Evolutionary conservation across 1,140 invertebrate genomes (phyloP), one percentile per base, ranked within the genome.

Genomic region (Neuroterus valhalla): DNA sequence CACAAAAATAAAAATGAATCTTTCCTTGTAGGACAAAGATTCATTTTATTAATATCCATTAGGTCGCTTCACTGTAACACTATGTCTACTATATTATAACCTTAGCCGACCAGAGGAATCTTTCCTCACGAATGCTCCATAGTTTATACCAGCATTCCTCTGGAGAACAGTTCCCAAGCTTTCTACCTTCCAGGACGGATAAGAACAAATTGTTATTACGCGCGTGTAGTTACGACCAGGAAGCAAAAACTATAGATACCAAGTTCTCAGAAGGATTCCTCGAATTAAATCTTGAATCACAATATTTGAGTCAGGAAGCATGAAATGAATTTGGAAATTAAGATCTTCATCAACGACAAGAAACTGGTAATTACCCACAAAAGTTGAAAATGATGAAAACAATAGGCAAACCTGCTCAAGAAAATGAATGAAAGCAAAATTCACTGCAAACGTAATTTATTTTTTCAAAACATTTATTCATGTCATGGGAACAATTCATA

Each of bases 131-230:
- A 46, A 68, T 45, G 67, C 12, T 45, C 44, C 66, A 44, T 21
- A 23, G 43, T 12, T 42, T 44, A 17, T 15, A 26, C 15, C 42
- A 26, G 26, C 55, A 48, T 75, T 48, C 44, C 55, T 31, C 31
- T 43, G 43, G 23, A 50, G 6, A 66, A 45, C 46, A 14, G 67
- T 84, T 84, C 83, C 71, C 83, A 83, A 78, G 71, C 83, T 84
- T 82, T 84, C 82, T 83, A 82, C 70, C 66, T 74, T 78, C 70
- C 67, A 71, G 23, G 66, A 66, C 19, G 45, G 55, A 46, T 21
- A 71, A 68, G 31, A 55, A 69, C 74, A 73, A 81, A 31, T 82
- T 81, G 80, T 72, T 55, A 62, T 79, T 48, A 19, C 21, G 67
- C 42, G 45, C 48, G 45, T 62, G 5, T 38, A 38, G 4, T 38